Percentiles rank a stretch among this genome's conserved stretches.
These are phyloP conservation scores for Drosophila lacertosa DNA, from an alignment of 1,140 invertebrate genomes.

Conservation along the genomic window DNA sequence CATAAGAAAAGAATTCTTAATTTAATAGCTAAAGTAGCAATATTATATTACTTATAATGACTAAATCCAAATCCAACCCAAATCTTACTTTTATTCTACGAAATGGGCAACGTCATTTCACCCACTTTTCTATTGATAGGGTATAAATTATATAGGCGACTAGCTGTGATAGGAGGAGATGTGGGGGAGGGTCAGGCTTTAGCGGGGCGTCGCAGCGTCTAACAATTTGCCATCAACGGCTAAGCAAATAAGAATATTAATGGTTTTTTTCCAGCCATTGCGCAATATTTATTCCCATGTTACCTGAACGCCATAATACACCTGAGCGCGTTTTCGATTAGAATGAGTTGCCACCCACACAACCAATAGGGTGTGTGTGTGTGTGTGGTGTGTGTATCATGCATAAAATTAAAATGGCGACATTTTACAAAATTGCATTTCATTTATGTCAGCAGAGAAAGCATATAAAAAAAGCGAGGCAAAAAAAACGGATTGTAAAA, in stretches of 20 bases:
- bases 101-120: neutral
- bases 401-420: conserved; percentile 79
- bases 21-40: no score
- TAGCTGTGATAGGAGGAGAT: neutral
- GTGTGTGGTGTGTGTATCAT: conserved; percentile 26
- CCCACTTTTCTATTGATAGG: neutral
- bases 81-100: no score
- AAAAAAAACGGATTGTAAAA: conserved; percentile 57
- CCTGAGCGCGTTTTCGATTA: conserved; percentile 75
- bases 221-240: conserved; percentile 76
- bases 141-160: conserved; percentile 11
- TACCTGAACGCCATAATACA: conserved; percentile 55
- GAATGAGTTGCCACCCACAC: conserved; percentile 28
- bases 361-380: conserved; percentile 8
- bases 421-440: conserved; percentile 78
- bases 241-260: conserved; percentile 83
- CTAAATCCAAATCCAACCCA: no score
- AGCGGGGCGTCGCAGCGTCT: conserved; percentile 47
- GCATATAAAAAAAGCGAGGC: neutral
- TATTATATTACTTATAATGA: no score
- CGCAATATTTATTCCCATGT: conserved; percentile 72
- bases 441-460: conserved; percentile 57
- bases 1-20: no score
- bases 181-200: neutral
- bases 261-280: conserved; percentile 82